phyloP scores from a whole-genome alignment of 2,113 vertebrate genomes.

The Microcebus ravelobensis region DNA sequence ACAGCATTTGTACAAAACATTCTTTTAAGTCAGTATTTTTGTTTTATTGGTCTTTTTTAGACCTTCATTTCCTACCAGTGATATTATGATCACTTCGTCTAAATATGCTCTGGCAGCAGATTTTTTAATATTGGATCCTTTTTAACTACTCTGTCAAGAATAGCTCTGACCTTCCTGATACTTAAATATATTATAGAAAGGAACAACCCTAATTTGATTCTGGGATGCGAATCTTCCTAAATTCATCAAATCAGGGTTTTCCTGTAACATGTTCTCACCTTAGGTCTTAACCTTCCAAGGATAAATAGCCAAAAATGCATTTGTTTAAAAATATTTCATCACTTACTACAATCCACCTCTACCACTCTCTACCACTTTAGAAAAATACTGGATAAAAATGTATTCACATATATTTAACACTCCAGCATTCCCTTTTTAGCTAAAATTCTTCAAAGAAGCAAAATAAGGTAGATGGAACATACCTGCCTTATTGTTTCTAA shows the following conservation, averaged over 20 bases:
- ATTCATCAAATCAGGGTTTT: not conserved
- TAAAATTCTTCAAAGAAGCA: not conserved
- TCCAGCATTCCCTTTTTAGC: not conserved
- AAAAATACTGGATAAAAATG: not conserved
- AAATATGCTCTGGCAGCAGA: not conserved
- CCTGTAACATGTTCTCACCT: not conserved
- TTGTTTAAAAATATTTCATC: not conserved
- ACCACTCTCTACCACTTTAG: not conserved
- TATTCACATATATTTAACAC: not conserved
- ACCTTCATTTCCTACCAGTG: not conserved
- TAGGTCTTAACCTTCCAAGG: not conserved
- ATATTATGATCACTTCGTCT: conserved; percentile 14
- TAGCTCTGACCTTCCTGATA: not conserved
- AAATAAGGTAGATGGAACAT: not conserved
- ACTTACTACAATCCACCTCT: not conserved
- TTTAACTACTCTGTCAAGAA: not conserved
- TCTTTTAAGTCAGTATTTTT: not conserved
- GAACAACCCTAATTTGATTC: not conserved
- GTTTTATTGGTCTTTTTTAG: not conserved
- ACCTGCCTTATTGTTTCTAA: not conserved
- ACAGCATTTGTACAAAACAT: not conserved
- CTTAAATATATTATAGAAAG: not conserved
- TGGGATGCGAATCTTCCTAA: not conserved
- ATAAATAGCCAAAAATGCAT: not conserved
- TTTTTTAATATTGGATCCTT: not conserved